These are phyloP conservation scores for Leptinotarsa undecemlineata DNA, from an alignment of 1,140 invertebrate genomes.

Conservation along the genomic window DNA sequence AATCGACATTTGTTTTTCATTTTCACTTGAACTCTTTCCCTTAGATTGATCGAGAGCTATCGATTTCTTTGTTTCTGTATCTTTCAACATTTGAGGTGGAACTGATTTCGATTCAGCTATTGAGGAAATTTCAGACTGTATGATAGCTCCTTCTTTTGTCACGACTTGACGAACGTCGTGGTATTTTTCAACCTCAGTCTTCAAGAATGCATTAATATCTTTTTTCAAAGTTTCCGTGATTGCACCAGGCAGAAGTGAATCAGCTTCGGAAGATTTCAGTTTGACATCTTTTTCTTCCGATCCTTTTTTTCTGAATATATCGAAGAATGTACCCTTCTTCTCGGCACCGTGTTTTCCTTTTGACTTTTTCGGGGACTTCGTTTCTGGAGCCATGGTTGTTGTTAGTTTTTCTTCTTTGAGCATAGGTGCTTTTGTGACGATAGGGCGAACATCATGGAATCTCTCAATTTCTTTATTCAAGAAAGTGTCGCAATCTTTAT, in stretches of 20 bases:
- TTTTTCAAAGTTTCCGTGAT: too few relatives aligned
- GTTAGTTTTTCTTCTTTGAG: neutral
- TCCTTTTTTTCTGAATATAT: too few relatives aligned
- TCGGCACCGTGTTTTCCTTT: slow-evolving; percentile 9
- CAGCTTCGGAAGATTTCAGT: too few relatives aligned
- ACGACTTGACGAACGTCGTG: too few relatives aligned
- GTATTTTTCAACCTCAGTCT: too few relatives aligned
- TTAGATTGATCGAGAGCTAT: slow-evolving; percentile 29
- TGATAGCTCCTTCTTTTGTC: too few relatives aligned
- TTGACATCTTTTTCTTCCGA: too few relatives aligned
- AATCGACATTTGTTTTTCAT: neutral
- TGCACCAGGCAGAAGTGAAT: too few relatives aligned
- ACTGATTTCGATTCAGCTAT: too few relatives aligned
- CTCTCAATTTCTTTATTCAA: slow-evolving; percentile 31
- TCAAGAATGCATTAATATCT: too few relatives aligned
- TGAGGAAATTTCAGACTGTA: too few relatives aligned
- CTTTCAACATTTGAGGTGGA: neutral
- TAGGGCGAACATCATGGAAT: slow-evolving; percentile 29
- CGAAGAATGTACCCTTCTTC: too few relatives aligned
- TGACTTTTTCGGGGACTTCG: slow-evolving; percentile 7
- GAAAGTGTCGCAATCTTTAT: slow-evolving; percentile 17
- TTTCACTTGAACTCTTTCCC: slow-evolving; percentile 11
- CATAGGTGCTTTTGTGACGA: neutral
- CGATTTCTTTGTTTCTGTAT: slow-evolving; percentile 18
- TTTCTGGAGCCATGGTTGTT: neutral